Conservation (phyloP, 2,797 vertebrate species). For the Lerista edwardsae region DNA sequence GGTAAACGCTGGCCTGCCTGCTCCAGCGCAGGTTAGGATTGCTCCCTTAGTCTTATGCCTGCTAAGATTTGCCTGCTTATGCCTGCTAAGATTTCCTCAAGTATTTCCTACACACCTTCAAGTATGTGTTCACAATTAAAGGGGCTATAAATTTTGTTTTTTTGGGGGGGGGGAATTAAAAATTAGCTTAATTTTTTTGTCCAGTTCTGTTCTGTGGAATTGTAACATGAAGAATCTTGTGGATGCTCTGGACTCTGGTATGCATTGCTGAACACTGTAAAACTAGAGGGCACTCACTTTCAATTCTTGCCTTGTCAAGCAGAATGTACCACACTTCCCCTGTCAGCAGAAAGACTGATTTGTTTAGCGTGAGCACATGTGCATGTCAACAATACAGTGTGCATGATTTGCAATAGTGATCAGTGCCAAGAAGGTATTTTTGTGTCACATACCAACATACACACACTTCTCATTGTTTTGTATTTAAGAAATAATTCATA, state of each 20-base stretch:
- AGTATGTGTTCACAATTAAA: background rate
- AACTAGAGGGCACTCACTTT: background rate
- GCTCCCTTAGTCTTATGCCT: no score
- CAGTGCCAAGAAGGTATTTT: background rate
- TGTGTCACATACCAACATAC: background rate
- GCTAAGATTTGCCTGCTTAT: no score
- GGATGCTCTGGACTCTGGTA: background rate
- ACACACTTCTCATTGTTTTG: background rate
- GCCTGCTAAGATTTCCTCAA: background rate
- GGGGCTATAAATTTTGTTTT: background rate
- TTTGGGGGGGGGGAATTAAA: background rate
- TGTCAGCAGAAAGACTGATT: constrained; percentile 1
- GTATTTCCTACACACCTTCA: background rate
- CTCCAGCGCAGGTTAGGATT: no score
- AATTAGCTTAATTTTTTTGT: background rate
- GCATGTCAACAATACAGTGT: background rate
- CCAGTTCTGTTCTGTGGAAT: background rate
- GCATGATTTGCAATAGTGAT: background rate
- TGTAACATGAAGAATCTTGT: background rate
- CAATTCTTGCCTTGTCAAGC: background rate
- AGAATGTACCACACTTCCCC: background rate
- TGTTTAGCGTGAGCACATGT: background rate
- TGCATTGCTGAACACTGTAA: background rate
- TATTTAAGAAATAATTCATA: background rate
- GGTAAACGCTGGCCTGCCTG: no score